These are phyloP conservation scores for Parazoanthus atlanticus DNA, from an alignment of 92 coral and sea anemone genomes.

Conservation along the genomic window DNA sequence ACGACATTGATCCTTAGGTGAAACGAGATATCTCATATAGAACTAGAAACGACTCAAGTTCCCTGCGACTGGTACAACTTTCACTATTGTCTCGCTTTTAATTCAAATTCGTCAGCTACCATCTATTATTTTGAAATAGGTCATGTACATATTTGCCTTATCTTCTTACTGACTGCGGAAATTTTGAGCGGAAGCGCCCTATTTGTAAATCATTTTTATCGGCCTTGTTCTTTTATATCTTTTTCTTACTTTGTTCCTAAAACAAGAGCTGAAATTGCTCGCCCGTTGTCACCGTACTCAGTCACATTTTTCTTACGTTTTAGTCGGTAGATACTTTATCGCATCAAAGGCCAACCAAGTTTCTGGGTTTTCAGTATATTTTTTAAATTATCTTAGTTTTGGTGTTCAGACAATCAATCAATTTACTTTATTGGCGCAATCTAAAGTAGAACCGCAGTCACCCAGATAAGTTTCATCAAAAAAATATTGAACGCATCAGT, in stretches of 20 bases:
- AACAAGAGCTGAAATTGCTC: not conserved
- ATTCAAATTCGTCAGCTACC: not conserved
- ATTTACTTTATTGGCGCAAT: not conserved
- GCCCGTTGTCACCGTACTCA: not conserved
- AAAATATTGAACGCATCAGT: not conserved
- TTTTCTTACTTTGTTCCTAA: not conserved
- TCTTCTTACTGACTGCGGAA: conserved; percentile 10
- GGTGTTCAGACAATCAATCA: not conserved
- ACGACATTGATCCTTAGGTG: not conserved
- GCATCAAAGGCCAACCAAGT: too few relatives aligned
- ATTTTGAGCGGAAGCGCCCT: conserved; percentile 11
- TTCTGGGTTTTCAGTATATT: not conserved
- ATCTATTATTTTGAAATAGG: not conserved
- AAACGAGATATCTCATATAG: not conserved
- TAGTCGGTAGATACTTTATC: not conserved
- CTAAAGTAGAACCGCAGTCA: not conserved
- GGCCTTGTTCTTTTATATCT: not conserved
- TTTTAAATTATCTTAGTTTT: not conserved
- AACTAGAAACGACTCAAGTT: not conserved
- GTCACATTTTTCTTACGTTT: not conserved
- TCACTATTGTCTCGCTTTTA: not conserved
- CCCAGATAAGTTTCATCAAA: not conserved
- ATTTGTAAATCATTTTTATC: too few relatives aligned
- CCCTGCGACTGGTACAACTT: not conserved
- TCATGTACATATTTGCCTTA: not conserved